Percentiles rank a stretch among this genome's conserved stretches.
phyloP scores from a whole-genome alignment of 2,888 invertebrate genomes.

The Drosophila incognita region DNA sequence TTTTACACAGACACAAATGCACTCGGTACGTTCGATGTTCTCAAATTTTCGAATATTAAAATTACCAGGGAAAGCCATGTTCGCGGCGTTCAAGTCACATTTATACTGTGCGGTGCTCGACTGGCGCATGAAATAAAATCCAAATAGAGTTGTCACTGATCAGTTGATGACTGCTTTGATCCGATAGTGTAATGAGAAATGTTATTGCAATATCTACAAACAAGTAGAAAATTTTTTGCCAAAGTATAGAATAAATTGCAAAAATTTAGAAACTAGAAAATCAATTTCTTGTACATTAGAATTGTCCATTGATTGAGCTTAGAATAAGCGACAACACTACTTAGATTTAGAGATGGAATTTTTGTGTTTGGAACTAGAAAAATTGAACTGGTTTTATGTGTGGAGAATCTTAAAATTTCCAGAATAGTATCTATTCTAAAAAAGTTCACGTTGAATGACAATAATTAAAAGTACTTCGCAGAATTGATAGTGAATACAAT shows the following conservation, averaged over 20 bases:
- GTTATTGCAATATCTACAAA: background rate
- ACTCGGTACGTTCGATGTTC: constrained; percentile 67
- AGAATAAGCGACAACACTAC: constrained; percentile 39
- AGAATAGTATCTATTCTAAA: background rate
- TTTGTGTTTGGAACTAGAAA: constrained; percentile 4
- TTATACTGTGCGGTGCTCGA: constrained; percentile 89
- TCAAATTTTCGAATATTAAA: constrained; percentile 78
- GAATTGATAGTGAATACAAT: background rate
- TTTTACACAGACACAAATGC: constrained; percentile 73
- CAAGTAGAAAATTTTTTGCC: background rate
- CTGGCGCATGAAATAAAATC: constrained; percentile 61
- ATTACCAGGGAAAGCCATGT: constrained; percentile 89
- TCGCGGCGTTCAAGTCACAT: constrained; percentile 88
- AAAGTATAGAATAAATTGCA: background rate
- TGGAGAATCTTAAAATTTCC: background rate
- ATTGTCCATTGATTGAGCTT: background rate
- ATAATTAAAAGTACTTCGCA: background rate
- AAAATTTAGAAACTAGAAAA: background rate
- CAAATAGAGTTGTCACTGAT: constrained; percentile 53
- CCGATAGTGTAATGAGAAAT: background rate
- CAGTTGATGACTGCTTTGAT: background rate
- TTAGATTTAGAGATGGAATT: constrained; percentile 18
- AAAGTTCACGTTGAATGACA: background rate
- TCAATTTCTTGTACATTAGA: background rate
- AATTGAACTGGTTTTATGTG: constrained; percentile 3